A percentile compares a stretch with the other conserved stretches of the same genome.
Evolutionary conservation across 2,888 invertebrate species (phyloP).

Genomic region (Pandemis corylana): DNA sequence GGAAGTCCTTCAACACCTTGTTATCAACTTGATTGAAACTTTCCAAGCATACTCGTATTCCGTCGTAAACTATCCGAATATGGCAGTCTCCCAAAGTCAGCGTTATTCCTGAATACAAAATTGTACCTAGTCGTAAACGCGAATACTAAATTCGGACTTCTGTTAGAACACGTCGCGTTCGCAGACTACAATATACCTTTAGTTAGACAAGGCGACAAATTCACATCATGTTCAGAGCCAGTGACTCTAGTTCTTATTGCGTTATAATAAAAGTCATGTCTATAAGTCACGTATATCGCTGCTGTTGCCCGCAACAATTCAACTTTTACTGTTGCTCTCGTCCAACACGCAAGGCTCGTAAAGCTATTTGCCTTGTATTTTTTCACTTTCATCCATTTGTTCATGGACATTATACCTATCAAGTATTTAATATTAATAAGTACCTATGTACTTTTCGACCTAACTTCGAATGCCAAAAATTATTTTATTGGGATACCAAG

Average conservation of each 20-base stretch:
- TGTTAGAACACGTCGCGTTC: slow-evolving; percentile 48
- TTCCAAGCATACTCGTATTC: neutral
- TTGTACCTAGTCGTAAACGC: slow-evolving; percentile 46
- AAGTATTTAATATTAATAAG: slow-evolving; percentile 52
- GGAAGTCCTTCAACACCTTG: neutral
- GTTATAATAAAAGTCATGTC: slow-evolving; percentile 15
- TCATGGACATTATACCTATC: slow-evolving; percentile 53
- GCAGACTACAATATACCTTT: slow-evolving; percentile 12
- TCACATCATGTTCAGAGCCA: slow-evolving; percentile 3
- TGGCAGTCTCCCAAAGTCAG: slow-evolving; percentile 24
- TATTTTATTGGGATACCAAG: neutral
- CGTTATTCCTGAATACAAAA: slow-evolving; percentile 34
- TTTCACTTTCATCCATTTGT: slow-evolving; percentile 52
- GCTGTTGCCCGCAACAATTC: slow-evolving; percentile 47
- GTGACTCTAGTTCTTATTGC: slow-evolving; percentile 20
- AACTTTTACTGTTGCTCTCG: slow-evolving; percentile 51
- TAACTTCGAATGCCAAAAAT: slow-evolving; percentile 10
- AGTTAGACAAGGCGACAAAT: slow-evolving; percentile 10
- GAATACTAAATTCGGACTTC: slow-evolving; percentile 52
- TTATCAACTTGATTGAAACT: neutral
- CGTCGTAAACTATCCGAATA: slow-evolving; percentile 19
- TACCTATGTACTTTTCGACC: slow-evolving; percentile 8
- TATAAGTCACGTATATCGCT: slow-evolving; percentile 41
- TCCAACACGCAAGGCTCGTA: slow-evolving; percentile 54
- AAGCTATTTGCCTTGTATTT: slow-evolving; percentile 51